Evolutionary conservation across 2,113 vertebrate genomes (phyloP), one percentile per base, ranked within the genome.

Genomic region (Hydrochoerus hydrochaeris): DNA sequence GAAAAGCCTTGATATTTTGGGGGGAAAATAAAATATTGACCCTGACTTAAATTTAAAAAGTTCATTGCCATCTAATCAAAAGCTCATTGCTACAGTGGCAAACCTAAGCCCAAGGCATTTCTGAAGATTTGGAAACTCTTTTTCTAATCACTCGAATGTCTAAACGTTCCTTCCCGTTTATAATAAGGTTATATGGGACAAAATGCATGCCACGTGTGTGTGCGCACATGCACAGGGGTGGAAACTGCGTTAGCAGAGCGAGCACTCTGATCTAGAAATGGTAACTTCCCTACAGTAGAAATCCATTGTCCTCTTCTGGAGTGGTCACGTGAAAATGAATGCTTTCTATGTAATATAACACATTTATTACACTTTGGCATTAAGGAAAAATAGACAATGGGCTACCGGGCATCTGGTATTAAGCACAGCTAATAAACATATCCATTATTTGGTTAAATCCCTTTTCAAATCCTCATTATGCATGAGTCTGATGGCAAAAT

Each of bases 251-350:
- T 52, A 52, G 38, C 91, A 96, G 57, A 95, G 91, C 73, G 85
- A 63, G 49, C 90, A 95, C 35, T 69, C 13, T 84, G 62, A 71
- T 96, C 62, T 62, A 84, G 41, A 96, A 95, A 94, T 95, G n/a
- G 69, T 52, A 85, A 69, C 44, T 94, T 75, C 35, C 77, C 41
- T 22, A 71, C 1, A 95, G n/a, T 20, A 62, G 77, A 97, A 95
- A 94, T 5, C 81, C 24, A 77, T 65, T 82, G 86, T 10, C 7
- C 57, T 78, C 46, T 90, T 88, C 41, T 80, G 46, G 71, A 58
- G 60, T 16, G 24, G 57, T 12, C 41, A 65, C 14, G 71, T 63
- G n/a, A 67, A 95, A 89, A 91, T 30, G 16, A 67, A 41, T 58
- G 26, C 3, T 90, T 96, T 85, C 71, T 63, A 7, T 32, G 52